Conservation (phyloP, 2,797 vertebrate species). For the Myiotriccus ornatus region DNA sequence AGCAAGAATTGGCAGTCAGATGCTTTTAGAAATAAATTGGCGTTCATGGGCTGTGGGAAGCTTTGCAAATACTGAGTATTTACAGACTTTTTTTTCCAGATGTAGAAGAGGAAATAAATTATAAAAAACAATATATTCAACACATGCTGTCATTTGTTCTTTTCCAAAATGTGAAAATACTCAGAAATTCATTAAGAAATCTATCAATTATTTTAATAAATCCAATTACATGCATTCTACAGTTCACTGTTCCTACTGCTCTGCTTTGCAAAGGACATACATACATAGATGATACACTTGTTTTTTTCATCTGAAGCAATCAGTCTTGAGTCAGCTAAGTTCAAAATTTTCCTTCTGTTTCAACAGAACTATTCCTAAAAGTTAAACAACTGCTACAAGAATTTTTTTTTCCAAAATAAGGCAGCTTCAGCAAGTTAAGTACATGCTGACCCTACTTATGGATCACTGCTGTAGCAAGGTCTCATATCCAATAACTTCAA, state of each 20-base stretch:
- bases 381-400: neutral
- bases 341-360: neutral
- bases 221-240: neutral
- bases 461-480: neutral
- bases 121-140: conserved; percentile 26
- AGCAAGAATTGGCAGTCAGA: neutral
- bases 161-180: conserved; percentile 13
- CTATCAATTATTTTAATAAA: conserved; percentile 30
- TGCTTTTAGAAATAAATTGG: conserved; percentile 26
- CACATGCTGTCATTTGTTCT: neutral
- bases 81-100: neutral
- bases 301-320: neutral
- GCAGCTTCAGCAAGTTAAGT: neutral
- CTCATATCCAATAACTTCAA: neutral
- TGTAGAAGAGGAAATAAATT: conserved; percentile 2
- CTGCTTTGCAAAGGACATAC: neutral
- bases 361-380: neutral
- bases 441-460: neutral
- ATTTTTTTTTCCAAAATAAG: neutral
- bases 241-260: neutral
- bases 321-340: neutral
- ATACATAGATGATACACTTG: neutral
- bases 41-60: neutral
- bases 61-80: neutral
- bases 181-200: conserved; percentile 21